phyloP scores from a whole-genome alignment of 2,797 vertebrate genomes.

The Cuculus canorus region DNA sequence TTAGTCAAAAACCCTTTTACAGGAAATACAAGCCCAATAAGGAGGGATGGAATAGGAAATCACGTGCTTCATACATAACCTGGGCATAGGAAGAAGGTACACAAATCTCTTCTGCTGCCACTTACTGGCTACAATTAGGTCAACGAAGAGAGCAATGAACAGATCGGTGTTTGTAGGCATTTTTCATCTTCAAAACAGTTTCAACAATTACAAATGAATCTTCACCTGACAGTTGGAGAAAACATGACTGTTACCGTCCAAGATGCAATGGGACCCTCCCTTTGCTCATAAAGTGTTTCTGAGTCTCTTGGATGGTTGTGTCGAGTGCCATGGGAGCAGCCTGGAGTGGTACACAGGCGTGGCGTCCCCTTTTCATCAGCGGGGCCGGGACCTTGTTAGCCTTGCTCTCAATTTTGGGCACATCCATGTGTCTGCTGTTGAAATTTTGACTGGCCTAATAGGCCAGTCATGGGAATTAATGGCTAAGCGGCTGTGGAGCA shows the following conservation, averaged over 20 bases:
- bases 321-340: fast-evolving
- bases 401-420: neutral
- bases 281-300: neutral
- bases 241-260: neutral
- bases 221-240: neutral
- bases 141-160: neutral
- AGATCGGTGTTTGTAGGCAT: neutral
- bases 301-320: neutral
- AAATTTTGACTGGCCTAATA: neutral
- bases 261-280: neutral
- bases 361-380: neutral
- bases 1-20: constrained; percentile 80
- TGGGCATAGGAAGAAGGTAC: neutral
- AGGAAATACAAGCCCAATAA: constrained; percentile 76
- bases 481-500: neutral
- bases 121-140: constrained; percentile 19
- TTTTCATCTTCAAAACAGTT: neutral
- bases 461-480: neutral
- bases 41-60: constrained; percentile 77
- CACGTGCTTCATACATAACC: constrained; percentile 53
- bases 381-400: neutral
- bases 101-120: constrained; percentile 4
- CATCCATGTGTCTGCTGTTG: neutral
- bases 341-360: fast-evolving
- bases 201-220: neutral